Conservation (phyloP, 2,797 vertebrate species). For the Gallinago stenura region DNA sequence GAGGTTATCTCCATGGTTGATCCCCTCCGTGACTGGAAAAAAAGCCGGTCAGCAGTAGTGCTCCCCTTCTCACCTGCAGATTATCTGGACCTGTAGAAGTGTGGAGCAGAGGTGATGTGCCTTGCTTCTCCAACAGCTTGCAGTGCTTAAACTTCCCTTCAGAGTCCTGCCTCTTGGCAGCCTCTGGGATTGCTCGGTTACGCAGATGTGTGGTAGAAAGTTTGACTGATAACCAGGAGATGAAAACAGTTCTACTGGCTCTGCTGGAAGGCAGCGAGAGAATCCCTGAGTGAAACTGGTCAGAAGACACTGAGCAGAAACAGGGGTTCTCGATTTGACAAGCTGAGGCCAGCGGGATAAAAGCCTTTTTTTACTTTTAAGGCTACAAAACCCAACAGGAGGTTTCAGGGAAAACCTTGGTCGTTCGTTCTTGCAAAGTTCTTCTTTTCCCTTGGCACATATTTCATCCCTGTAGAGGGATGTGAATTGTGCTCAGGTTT, state of each 20-base stretch:
- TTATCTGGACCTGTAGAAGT: neutral
- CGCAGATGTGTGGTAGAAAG: neutral
- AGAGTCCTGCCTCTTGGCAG: neutral
- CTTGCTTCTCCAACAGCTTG: neutral
- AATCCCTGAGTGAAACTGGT: neutral
- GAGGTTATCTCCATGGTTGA: neutral
- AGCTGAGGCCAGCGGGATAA: neutral
- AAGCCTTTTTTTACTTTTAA: neutral
- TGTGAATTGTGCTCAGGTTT: neutral
- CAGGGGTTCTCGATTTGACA: neutral
- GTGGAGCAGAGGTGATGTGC: neutral
- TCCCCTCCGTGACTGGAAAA: rapidly evolving
- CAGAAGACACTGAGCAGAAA: neutral
- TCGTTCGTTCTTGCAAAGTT: neutral
- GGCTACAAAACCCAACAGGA: neutral
- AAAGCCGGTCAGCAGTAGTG: neutral
- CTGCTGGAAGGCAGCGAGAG: neutral
- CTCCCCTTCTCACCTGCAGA: neutral
- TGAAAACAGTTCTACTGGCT: neutral
- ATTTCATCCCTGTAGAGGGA: neutral
- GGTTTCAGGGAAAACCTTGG: neutral
- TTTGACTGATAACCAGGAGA: neutral
- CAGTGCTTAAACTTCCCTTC: neutral
- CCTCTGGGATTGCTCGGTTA: neutral
- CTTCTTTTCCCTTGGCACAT: neutral